A percentile compares a stretch with the other conserved stretches of the same genome.
phyloP scores from a whole-genome alignment of 2,888 invertebrate species.

The Chrysolina haemoptera region DNA sequence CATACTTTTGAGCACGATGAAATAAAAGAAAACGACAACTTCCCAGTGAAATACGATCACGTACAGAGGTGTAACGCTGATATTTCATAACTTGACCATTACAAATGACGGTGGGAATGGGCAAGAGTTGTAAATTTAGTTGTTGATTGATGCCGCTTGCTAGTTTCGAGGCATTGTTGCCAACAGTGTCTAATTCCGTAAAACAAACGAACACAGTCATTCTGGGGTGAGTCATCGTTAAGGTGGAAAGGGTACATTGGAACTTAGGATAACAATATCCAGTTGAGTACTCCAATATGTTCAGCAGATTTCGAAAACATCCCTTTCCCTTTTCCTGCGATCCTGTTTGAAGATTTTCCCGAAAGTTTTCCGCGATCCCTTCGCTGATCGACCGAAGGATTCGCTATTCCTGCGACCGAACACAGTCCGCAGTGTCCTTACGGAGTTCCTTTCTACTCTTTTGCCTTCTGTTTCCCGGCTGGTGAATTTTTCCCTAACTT shows the following conservation, averaged over 20 bases:
- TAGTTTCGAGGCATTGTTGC: slow-evolving; percentile 25
- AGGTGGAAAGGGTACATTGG: no score
- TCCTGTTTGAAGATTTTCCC: neutral
- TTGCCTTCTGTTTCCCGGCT: neutral
- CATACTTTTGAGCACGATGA: neutral
- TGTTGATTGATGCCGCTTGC: slow-evolving; percentile 34
- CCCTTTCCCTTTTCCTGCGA: neutral
- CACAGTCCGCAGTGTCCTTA: neutral
- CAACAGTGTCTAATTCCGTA: neutral
- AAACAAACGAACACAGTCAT: no score
- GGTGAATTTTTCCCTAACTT: neutral
- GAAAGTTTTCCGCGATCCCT: neutral
- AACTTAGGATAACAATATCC: no score
- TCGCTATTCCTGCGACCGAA: no score
- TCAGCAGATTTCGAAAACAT: neutral
- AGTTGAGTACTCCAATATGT: no score
- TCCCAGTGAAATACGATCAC: slow-evolving; percentile 1
- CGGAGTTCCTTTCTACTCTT: neutral
- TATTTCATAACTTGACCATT: slow-evolving; percentile 29
- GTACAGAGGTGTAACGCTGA: slow-evolving; percentile 25
- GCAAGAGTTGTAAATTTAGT: slow-evolving; percentile 37
- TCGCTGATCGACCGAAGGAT: neutral
- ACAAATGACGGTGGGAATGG: slow-evolving; percentile 28
- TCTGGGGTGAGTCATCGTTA: no score
- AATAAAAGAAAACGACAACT: neutral